Base-by-base conservation (phyloP, 2,113 vertebrate genomes). In the Mandrillus leucophaeus region DNA sequence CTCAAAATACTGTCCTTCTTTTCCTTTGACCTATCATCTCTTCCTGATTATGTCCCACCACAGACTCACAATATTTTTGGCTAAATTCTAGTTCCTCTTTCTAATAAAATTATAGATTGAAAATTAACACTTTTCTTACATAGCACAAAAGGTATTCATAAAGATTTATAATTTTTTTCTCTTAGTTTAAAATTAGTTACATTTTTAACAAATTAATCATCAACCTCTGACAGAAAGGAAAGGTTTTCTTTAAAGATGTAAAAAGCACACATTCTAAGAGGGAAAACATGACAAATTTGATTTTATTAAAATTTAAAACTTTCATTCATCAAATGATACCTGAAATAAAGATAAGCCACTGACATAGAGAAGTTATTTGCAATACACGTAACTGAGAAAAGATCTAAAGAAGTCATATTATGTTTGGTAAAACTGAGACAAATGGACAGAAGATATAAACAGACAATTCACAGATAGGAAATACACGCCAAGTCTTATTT, bases 161-260 rank as follows among this genome's bases (percentile, higher is more conserved):
- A 96, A 92, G 35, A 88, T 68, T n/a, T 95, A 64, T 38, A 72
- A 55, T 48, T 80, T 92, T 94, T 50, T 14, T 9, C 38, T 88
- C 66, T 92, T 52, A 80, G 55, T 70, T 96, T 90, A 95, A 91
- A 96, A 68, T 40, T 52, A 40, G 48, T 23, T 91, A 85, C 30
- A 68, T 43, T 81, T 90, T 96, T 80, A 96, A 93, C 40, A 95
- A 94, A 87, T 79, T 59, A 87, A 86, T 87, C 80, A 83, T 16
- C 80, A 93, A 88, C 16, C 45, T 94, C 43, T 88, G 66, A 81
- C 70, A 83, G 22, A 50, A 76, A 81, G 30, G 18, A 87, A 88
- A 32, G 4, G 10, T 48, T 87, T 76, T 87, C 48, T 87, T 93
- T 72, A 86, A 78, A 59, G 59, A 17, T 14, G 57, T 22, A 93